Base-by-base conservation (phyloP, 1,140 invertebrate genomes). In the Stegodyphus dumicola region DNA sequence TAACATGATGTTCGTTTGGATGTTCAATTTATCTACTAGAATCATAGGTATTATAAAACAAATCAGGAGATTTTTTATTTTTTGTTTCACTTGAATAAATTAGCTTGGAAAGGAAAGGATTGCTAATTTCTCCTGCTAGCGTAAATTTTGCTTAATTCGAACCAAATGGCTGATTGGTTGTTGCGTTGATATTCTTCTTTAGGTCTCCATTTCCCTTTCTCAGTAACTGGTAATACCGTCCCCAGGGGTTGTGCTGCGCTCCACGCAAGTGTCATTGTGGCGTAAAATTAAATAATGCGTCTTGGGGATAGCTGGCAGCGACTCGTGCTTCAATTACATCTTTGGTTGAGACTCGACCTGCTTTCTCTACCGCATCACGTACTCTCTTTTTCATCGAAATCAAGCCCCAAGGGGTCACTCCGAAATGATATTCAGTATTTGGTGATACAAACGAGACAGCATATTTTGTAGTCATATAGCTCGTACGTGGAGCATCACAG, bases 251-350 rank as follows among this genome's bases (percentile, higher is more conserved):
- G 54, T 33, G 17, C 77, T 48, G 51, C 77, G 77, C 51, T 54
- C 67, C 49, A 70, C 79, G 71, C 71, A 65, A 83, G 81, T 85
- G 73, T 75, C 81, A 85, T 85, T 85, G 81, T 85, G 73, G 73
- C 81, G 81, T 66, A 77, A 85, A 85, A 85, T 85, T 76, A 85
- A 85, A 85, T 85, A 85, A 85, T 85, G 48, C 81, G 81, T 85
- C 81, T 67, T 65, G 81, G 81, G 74, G 67, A 81, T 73, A 56
- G 70, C 78, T 56, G 53, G 54, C 52, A 60, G 78, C 33, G 67
- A 79, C 54, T 79, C 77, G 77, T 79, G 77, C 78, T 73, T 71
- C 78, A 81, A 81, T 81, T 81, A 81, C 78, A 81, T 81, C 77
- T 78, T 78, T 78, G 33, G 75, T 54, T 33, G 66, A 7, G 17